Evolutionary conservation across 2,797 vertebrate species (phyloP).

Genomic region (Pseudochirops cupreus): DNA sequence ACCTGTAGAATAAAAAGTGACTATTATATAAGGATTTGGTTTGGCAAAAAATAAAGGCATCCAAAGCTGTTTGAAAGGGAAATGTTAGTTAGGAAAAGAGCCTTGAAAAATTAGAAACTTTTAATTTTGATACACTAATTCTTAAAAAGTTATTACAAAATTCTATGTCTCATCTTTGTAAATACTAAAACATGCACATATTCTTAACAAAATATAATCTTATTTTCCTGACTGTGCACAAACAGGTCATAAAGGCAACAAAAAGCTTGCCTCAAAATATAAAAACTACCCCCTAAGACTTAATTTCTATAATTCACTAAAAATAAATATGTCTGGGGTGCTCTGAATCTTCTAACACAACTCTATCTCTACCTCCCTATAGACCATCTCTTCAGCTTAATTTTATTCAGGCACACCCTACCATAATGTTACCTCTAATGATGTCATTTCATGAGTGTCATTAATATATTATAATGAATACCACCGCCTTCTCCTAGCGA

Average conservation of each 20-base stretch:
- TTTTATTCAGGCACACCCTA: background rate
- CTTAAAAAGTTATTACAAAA: conserved; percentile 32
- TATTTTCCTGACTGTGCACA: background rate
- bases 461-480: background rate
- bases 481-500: background rate
- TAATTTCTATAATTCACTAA: conserved; percentile 32
- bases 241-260: conserved; percentile 19
- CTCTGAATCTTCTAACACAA: conserved; percentile 45
- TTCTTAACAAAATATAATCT: background rate
- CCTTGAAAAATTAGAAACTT: conserved; percentile 30
- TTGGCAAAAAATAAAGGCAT: conserved; percentile 23
- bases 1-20: conserved; percentile 28
- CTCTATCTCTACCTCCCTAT: conserved; percentile 35
- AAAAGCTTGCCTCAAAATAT: conserved; percentile 33
- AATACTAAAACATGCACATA: conserved; percentile 13
- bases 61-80: conserved; percentile 11
- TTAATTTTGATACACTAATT: conserved; percentile 38
- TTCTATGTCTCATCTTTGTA: background rate
- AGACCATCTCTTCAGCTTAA: background rate
- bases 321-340: conserved; percentile 24
- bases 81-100: background rate
- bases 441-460: background rate
- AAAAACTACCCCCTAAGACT: conserved; percentile 7
- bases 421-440: background rate
- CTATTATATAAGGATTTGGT: conserved; percentile 20